phyloP scores from a whole-genome alignment of 1,140 invertebrate genomes.

The Schmidtea mediterranea region DNA sequence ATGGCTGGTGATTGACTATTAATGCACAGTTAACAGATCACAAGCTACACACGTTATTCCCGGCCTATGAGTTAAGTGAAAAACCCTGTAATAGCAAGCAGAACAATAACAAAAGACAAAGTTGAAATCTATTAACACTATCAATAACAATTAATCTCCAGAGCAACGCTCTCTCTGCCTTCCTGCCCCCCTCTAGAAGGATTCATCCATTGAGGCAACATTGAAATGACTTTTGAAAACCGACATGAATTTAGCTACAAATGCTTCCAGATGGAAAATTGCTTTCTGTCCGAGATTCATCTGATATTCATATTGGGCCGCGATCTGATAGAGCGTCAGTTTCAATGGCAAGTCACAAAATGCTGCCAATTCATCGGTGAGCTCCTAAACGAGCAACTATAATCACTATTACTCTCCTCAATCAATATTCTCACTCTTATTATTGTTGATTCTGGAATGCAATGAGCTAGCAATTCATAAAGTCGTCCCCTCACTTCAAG shows the following conservation, averaged over 20 bases:
- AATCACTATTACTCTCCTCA: too few relatives aligned
- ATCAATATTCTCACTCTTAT: constrained; percentile 48
- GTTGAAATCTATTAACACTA: too few relatives aligned
- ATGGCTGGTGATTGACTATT: too few relatives aligned
- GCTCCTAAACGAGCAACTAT: too few relatives aligned
- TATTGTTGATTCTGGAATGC: constrained; percentile 70
- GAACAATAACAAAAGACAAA: too few relatives aligned
- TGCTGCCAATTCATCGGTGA: constrained; percentile 52
- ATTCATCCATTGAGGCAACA: not conserved
- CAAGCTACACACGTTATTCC: too few relatives aligned
- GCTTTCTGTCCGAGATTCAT: constrained; percentile 62
- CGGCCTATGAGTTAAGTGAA: too few relatives aligned
- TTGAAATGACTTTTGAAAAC: constrained; percentile 38
- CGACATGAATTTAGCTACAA: constrained; percentile 78
- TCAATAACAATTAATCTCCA: too few relatives aligned
- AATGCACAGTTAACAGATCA: too few relatives aligned
- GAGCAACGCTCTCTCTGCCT: too few relatives aligned
- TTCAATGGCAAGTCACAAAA: constrained; percentile 71
- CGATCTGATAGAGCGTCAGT: constrained; percentile 48
- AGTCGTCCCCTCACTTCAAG: constrained; percentile 54
- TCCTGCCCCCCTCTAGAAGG: too few relatives aligned
- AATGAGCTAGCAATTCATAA: constrained; percentile 73
- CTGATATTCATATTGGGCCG: constrained; percentile 62
- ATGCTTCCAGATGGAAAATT: constrained; percentile 89
- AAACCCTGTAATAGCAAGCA: too few relatives aligned